A percentile compares a stretch with the other conserved stretches of the same genome.
These are phyloP conservation scores for Microtus agrestis DNA, from an alignment of 2,797 vertebrate species.

Conservation along the genomic window DNA sequence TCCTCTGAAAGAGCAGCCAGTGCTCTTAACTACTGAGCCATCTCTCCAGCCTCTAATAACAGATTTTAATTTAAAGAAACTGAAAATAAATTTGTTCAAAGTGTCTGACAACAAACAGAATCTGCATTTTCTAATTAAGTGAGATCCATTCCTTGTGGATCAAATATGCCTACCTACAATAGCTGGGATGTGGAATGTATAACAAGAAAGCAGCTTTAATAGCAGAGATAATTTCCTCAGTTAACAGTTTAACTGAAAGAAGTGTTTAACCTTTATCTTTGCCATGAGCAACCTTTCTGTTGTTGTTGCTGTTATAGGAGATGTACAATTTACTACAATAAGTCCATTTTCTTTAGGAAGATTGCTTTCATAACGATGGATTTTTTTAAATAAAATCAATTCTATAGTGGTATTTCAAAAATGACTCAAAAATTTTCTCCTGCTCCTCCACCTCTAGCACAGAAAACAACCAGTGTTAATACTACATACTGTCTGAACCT, in stretches of 20 bases:
- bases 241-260: slow-evolving; percentile 22
- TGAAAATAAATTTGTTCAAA: slow-evolving; percentile 8
- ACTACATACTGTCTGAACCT: neutral
- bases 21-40: no score
- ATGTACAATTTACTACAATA: slow-evolving; percentile 14
- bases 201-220: slow-evolving; percentile 9
- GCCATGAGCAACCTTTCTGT: neutral
- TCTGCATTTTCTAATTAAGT: slow-evolving; percentile 18
- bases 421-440: neutral
- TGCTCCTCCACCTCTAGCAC: neutral
- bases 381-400: slow-evolving; percentile 50
- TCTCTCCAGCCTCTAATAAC: neutral
- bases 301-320: neutral
- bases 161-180: neutral
- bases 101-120: neutral
- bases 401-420: neutral
- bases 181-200: neutral
- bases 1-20: no score
- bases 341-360: slow-evolving; percentile 34
- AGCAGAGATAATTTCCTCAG: neutral
- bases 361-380: slow-evolving; percentile 43
- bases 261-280: neutral
- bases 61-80: slow-evolving; percentile 21
- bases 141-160: neutral
- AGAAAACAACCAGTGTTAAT: slow-evolving; percentile 11